Evolutionary conservation across 2,113 vertebrate genomes (phyloP).

Genomic region (Cnemophilus loriae): DNA sequence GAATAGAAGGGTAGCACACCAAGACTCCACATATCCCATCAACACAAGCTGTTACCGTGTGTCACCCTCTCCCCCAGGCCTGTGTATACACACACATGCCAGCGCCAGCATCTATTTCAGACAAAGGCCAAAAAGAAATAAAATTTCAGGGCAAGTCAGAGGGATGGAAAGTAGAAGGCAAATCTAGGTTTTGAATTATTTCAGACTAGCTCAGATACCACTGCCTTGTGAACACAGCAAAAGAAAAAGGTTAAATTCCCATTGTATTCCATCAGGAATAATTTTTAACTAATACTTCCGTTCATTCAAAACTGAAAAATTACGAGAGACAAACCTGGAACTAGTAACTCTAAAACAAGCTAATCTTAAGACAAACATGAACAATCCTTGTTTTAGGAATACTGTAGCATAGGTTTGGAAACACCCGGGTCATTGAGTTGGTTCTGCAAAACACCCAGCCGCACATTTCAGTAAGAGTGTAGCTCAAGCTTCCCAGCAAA

Average conservation of each 20-base stretch:
- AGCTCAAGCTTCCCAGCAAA: not conserved
- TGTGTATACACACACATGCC: not conserved
- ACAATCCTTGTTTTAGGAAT: not conserved
- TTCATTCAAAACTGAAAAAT: not conserved
- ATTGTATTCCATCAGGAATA: not conserved
- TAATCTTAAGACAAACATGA: not conserved
- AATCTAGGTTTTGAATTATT: not conserved
- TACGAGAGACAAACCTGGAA: not conserved
- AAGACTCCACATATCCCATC: not conserved
- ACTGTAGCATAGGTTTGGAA: not conserved
- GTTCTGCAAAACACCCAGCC: not conserved
- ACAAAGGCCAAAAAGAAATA: not conserved
- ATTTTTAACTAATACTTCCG: not conserved
- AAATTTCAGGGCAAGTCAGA: not conserved
- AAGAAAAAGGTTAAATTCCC: not conserved
- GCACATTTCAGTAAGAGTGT: not conserved
- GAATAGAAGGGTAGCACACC: not conserved
- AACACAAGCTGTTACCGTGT: not conserved
- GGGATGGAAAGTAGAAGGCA: not conserved
- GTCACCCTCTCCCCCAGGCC: not conserved
- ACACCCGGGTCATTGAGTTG: not conserved
- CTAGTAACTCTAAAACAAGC: not conserved
- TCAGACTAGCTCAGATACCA: not conserved
- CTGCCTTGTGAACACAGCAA: not conserved
- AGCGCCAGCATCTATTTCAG: not conserved